Percentiles rank a stretch among this genome's conserved stretches.
Conservation (phyloP, 2,888 invertebrate species). For the Scaptomyza cyrtandrae region DNA sequence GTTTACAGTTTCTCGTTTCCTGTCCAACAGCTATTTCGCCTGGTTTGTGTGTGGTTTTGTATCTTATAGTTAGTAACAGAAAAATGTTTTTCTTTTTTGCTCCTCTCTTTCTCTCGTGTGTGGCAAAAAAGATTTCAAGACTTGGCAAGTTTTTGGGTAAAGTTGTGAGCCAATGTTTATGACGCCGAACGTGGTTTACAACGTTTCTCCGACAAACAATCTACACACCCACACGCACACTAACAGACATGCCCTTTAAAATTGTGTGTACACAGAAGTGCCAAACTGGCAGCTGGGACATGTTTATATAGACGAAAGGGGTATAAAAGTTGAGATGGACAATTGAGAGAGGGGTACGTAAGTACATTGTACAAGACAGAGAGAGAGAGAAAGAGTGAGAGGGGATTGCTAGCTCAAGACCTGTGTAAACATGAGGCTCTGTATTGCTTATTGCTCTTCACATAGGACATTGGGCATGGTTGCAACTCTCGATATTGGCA, state of each 20-base stretch:
- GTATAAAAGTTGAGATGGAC: neutral
- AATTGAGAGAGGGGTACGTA: neutral
- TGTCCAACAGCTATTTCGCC: slow-evolving; percentile 39
- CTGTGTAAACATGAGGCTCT: slow-evolving; percentile 56
- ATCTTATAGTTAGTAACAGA: slow-evolving; percentile 25
- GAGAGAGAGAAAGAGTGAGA: neutral
- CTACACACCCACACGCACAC: neutral
- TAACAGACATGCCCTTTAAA: slow-evolving; percentile 28
- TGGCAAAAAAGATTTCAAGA: slow-evolving; percentile 69
- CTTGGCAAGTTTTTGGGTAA: slow-evolving; percentile 54
- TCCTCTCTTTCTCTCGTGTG: neutral
- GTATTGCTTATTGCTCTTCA: slow-evolving; percentile 44
- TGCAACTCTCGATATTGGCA: slow-evolving; percentile 45
- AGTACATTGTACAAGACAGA: neutral
- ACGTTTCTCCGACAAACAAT: slow-evolving; percentile 33
- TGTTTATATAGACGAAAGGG: slow-evolving; percentile 42
- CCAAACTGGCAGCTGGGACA: slow-evolving; percentile 62
- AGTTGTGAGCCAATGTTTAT: slow-evolving; percentile 71
- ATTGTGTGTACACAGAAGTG: slow-evolving; percentile 48
- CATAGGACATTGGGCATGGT: slow-evolving; percentile 15
- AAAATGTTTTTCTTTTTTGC: neutral
- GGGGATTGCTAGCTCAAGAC: slow-evolving; percentile 42
- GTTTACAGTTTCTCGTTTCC: slow-evolving; percentile 35
- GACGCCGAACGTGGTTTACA: slow-evolving; percentile 65
- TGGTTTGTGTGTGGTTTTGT: slow-evolving; percentile 40